A percentile compares a stretch with the other conserved stretches of the same genome.
Evolutionary conservation across 2,797 vertebrate species (phyloP).

Genomic region (Graptemys geographica): DNA sequence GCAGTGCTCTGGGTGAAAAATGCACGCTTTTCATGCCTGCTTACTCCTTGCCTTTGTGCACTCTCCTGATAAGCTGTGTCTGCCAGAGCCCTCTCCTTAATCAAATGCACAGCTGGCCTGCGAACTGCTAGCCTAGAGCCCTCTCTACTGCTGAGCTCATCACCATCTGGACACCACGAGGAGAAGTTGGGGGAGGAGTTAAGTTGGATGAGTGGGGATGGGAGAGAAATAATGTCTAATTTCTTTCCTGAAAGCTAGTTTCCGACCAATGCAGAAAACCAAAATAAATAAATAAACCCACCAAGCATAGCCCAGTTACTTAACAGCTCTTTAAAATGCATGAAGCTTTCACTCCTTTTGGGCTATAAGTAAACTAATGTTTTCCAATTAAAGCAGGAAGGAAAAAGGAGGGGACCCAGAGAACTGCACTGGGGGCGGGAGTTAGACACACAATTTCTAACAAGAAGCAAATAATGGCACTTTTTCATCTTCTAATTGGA

Average conservation of each 20-base stretch:
- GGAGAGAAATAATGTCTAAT: background rate
- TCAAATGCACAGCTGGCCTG: conserved; percentile 36
- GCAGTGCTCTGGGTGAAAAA: conserved; percentile 40
- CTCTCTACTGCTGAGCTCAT: background rate
- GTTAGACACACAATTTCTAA: conserved; percentile 5
- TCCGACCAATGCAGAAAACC: background rate
- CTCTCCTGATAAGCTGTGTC: conserved; percentile 50
- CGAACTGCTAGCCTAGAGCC: conserved; percentile 12
- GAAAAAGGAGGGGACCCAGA: background rate
- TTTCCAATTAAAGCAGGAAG: conserved; percentile 43
- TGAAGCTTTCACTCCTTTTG: background rate
- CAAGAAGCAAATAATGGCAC: background rate
- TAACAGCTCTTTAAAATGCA: conserved; percentile 22
- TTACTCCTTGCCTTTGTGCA: background rate
- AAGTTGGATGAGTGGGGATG: background rate
- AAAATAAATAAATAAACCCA: background rate
- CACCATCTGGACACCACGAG: conserved; percentile 33
- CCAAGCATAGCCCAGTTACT: background rate
- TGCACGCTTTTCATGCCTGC: conserved; percentile 25
- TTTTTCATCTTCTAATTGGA: conserved; percentile 31
- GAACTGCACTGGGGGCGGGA: background rate
- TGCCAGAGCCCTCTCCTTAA: conserved; percentile 37
- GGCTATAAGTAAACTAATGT: conserved; percentile 16
- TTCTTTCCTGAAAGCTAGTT: background rate
- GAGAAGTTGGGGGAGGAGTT: background rate